Evolutionary conservation across 2,888 invertebrate species (phyloP).

Genomic region (Andrena flavipes): DNA sequence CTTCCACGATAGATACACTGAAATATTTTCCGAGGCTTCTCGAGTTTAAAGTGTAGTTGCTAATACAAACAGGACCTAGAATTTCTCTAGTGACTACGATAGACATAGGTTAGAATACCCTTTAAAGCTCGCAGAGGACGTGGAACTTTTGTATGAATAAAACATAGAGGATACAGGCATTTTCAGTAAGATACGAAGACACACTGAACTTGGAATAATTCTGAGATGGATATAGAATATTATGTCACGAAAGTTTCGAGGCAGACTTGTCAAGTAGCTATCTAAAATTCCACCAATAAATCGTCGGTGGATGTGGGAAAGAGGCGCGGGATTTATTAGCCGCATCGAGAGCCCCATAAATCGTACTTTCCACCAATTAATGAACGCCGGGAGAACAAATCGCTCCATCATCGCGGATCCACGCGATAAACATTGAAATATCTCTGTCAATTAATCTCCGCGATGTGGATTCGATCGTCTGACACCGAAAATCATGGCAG

Average conservation of each 20-base stretch:
- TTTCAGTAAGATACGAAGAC: too few relatives aligned
- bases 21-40: too few relatives aligned
- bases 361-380: conserved; percentile 4
- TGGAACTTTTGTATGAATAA: too few relatives aligned
- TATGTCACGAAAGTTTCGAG: not conserved
- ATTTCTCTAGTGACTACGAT: too few relatives aligned
- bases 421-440: conserved; percentile 15
- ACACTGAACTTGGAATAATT: not conserved
- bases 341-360: not conserved
- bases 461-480: not conserved
- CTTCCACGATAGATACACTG: too few relatives aligned
- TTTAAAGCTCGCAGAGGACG: too few relatives aligned
- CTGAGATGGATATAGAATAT: not conserved
- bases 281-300: not conserved
- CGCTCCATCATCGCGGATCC: not conserved
- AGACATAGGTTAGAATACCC: too few relatives aligned
- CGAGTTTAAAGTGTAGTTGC: too few relatives aligned
- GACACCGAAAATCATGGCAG: not conserved
- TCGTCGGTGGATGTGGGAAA: not conserved
- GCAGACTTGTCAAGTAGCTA: not conserved
- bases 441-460: conserved; percentile 15
- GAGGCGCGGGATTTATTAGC: not conserved
- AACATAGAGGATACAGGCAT: too few relatives aligned
- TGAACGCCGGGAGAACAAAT: conserved; percentile 6
- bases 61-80: too few relatives aligned